Conservation (phyloP, 2,888 invertebrate species). For the Andrena hattorfiana region DNA sequence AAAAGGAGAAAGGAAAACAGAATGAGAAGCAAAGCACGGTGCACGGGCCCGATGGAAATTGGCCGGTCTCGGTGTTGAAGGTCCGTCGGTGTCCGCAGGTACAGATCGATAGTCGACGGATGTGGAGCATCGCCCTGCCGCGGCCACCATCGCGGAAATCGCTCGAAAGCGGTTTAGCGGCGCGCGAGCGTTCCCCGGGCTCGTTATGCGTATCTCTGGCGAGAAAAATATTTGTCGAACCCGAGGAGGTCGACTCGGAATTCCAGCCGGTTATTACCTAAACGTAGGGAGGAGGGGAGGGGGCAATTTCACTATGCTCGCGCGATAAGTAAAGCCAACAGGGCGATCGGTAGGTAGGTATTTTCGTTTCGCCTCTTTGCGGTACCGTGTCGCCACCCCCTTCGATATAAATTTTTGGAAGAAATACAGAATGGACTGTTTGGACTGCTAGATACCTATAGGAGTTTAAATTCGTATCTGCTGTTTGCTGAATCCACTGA, state of each 20-base stretch:
- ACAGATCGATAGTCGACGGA: conserved; percentile 56
- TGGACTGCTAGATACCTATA: too few relatives aligned
- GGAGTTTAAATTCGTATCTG: too few relatives aligned
- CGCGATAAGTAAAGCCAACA: conserved; percentile 13
- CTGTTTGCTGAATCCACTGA: too few relatives aligned
- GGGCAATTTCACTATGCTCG: too few relatives aligned
- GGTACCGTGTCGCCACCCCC: too few relatives aligned
- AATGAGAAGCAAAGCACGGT: conserved; percentile 30
- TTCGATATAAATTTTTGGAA: too few relatives aligned
- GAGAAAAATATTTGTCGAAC: conserved; percentile 54
- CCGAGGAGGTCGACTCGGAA: neutral
- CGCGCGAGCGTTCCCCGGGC: conserved; percentile 19
- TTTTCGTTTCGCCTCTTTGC: neutral
- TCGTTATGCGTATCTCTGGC: conserved; percentile 41
- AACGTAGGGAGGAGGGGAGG: neutral
- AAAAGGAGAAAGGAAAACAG: conserved; percentile 36
- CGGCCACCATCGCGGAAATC: conserved; percentile 45
- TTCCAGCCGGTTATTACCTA: conserved; percentile 4
- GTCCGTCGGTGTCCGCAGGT: conserved; percentile 41
- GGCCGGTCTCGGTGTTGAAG: conserved; percentile 47
- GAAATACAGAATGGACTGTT: too few relatives aligned
- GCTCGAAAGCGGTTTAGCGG: conserved; percentile 61
- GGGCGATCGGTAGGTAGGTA: neutral
- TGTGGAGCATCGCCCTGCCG: conserved; percentile 43
- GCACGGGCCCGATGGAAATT: conserved; percentile 64